Conservation (phyloP, 2,888 invertebrate species). For the Leucoma salicis region DNA sequence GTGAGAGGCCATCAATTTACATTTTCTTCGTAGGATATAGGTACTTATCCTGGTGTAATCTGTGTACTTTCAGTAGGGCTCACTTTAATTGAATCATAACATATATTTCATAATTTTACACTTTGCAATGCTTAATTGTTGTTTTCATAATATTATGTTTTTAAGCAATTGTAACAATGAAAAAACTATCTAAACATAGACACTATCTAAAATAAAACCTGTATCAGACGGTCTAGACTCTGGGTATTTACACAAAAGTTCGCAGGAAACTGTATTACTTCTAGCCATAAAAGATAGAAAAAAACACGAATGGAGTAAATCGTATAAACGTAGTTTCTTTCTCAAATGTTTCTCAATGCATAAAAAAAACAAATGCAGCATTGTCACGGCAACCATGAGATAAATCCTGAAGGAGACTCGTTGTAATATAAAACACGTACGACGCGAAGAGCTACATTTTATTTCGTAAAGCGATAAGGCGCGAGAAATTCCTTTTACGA, state of each 20-base stretch:
- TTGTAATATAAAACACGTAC: constrained; percentile 80
- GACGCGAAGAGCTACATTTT: constrained; percentile 75
- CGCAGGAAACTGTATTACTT: constrained; percentile 1
- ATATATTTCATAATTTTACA: too few relatives aligned
- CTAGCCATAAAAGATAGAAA: constrained; percentile 25
- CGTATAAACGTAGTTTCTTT: constrained; percentile 57
- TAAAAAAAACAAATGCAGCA: constrained; percentile 56
- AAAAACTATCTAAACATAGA: too few relatives aligned
- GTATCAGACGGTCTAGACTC: too few relatives aligned
- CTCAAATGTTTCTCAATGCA: constrained; percentile 54
- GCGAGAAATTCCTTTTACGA: constrained; percentile 79
- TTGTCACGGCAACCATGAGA: constrained; percentile 63
- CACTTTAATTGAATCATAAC: too few relatives aligned
- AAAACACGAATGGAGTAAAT: constrained; percentile 52
- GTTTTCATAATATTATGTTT: too few relatives aligned
- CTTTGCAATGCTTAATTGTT: too few relatives aligned
- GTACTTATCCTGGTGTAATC: too few relatives aligned
- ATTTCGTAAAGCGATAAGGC: constrained; percentile 81
- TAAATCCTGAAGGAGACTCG: constrained; percentile 75
- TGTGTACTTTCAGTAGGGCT: too few relatives aligned
- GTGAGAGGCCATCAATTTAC: too few relatives aligned
- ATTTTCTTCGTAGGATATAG: too few relatives aligned
- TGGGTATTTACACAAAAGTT: not conserved
- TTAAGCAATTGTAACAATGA: too few relatives aligned
- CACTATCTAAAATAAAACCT: too few relatives aligned